Evolutionary conservation across 2,797 vertebrate species (phyloP), one percentile per base, ranked within the genome.

Genomic region (Salarias fasciatus): DNA sequence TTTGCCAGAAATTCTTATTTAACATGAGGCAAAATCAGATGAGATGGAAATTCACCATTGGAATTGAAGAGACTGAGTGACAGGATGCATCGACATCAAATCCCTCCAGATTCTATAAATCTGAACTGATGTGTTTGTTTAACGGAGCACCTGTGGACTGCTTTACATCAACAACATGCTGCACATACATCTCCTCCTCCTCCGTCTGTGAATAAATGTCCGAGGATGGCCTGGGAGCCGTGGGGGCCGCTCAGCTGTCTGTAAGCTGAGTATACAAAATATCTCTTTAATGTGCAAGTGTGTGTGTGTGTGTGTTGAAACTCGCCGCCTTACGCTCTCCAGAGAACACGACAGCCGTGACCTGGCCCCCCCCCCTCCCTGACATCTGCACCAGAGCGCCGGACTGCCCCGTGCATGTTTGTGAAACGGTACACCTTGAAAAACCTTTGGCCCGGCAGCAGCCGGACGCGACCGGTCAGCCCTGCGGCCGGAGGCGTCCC

Each of bases 211-310:
- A 10, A 40, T 69, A 64, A 80, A 81, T 76, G 66, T 48, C 53
- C 35, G 53, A 57, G 13, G 54, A 42, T 5, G 56, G 1, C 31
- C 52, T 33, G 2, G 1, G 8, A 55, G 57, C 4, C 10, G 3
- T 0, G 2, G 45, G 11, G 60, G 37, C 50, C 0, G 48, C 57
- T 77, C 66, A 69, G 71, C 73, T 70, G 65, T 68, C 65, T 13
- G 52, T 66, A 81, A 85, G 77, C 75, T 71, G 78, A 84, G 77
- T 63, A 69, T 24, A 70, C 78, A 75, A 53, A 54, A 67, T 54
- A 9, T 35, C 33, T 9, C 6, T 35, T 9, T 6, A 6, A 35
- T 8, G 29, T 43, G 40, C 47, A 9, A 15, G 37, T 5, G 5
- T 35, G 33, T 14, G 28, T 30, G 36, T n/a, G n/a, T n/a, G n/a